Evolutionary conservation across 2,797 vertebrate genomes (phyloP).

Genomic region (Monodelphis domestica): DNA sequence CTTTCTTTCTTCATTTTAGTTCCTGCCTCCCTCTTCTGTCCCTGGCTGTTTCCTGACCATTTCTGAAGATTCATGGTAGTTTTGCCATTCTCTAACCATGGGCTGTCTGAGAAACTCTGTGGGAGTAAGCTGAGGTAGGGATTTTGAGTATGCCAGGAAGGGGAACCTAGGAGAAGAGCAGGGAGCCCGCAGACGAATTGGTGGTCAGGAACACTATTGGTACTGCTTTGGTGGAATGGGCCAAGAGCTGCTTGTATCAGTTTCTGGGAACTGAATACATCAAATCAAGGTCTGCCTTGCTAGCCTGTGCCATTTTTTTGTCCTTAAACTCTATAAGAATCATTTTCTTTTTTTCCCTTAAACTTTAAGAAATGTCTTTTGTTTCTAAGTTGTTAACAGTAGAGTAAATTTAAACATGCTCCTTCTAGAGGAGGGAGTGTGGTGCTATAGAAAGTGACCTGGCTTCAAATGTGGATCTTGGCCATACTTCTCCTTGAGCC

Average conservation of each 20-base stretch:
- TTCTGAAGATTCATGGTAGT: background rate
- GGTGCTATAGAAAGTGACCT: background rate
- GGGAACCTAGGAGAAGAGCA: background rate
- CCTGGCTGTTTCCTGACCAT: background rate
- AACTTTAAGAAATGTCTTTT: conserved; percentile 28
- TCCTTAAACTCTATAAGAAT: conserved; percentile 21
- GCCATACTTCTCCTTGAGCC: background rate
- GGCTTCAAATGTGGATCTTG: background rate
- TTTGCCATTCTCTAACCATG: background rate
- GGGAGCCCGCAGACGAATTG: background rate
- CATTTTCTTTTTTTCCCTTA: conserved; percentile 36
- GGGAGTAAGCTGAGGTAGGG: background rate
- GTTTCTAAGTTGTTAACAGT: conserved; percentile 53
- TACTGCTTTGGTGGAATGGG: background rate
- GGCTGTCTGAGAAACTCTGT: background rate
- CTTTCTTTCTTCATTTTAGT: background rate
- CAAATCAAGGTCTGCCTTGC: background rate
- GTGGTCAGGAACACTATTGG: background rate
- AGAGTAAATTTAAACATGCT: background rate
- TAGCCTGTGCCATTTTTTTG: conserved; percentile 35
- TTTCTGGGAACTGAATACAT: background rate
- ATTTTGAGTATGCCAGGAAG: background rate
- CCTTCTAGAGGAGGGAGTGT: background rate
- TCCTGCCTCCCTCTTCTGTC: background rate
- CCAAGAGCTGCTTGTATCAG: background rate